These are phyloP conservation scores for Apeira syringaria DNA, from an alignment of 2,888 invertebrate species.

Conservation along the genomic window DNA sequence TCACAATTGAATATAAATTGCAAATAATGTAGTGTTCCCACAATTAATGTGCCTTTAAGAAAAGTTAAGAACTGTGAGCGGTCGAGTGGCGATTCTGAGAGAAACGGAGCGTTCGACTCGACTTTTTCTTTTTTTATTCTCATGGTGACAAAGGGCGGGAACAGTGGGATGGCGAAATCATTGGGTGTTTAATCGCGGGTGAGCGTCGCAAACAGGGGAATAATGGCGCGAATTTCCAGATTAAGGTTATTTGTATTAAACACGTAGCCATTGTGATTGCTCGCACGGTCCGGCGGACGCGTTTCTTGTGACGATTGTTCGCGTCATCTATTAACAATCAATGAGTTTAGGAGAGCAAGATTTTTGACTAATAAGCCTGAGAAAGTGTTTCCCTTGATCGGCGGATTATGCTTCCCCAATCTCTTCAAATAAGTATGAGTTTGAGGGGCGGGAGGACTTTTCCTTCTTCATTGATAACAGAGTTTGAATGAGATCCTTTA, in stretches of 20 bases:
- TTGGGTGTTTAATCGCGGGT: constrained; percentile 67
- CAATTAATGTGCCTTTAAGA: constrained; percentile 57
- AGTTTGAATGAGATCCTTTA: neutral
- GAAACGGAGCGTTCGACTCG: constrained; percentile 37
- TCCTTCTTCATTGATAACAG: neutral
- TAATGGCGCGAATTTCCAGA: constrained; percentile 58
- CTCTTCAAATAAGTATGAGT: too few species aligned
- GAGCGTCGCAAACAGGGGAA: constrained; percentile 62
- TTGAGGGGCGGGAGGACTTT: too few species aligned
- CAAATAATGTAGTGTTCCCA: constrained; percentile 68
- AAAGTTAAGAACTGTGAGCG: constrained; percentile 48
- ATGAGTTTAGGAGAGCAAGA: constrained; percentile 44
- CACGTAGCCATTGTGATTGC: constrained; percentile 61
- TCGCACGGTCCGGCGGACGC: constrained; percentile 50
- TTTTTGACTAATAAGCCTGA: constrained; percentile 56
- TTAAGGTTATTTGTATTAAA: constrained; percentile 76
- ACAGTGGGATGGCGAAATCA: constrained; percentile 42
- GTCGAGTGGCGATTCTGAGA: constrained; percentile 64
- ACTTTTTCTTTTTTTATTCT: constrained; percentile 16
- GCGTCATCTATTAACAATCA: constrained; percentile 46
- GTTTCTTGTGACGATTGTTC: constrained; percentile 46
- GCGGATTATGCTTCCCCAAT: constrained; percentile 9
- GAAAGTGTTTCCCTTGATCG: constrained; percentile 38
- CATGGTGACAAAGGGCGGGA: constrained; percentile 56
- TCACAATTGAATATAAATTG: constrained; percentile 62